Evolutionary conservation across 1,140 invertebrate genomes (phyloP), one percentile per base, ranked within the genome.

Genomic region (Euwallacea fornicatus): DNA sequence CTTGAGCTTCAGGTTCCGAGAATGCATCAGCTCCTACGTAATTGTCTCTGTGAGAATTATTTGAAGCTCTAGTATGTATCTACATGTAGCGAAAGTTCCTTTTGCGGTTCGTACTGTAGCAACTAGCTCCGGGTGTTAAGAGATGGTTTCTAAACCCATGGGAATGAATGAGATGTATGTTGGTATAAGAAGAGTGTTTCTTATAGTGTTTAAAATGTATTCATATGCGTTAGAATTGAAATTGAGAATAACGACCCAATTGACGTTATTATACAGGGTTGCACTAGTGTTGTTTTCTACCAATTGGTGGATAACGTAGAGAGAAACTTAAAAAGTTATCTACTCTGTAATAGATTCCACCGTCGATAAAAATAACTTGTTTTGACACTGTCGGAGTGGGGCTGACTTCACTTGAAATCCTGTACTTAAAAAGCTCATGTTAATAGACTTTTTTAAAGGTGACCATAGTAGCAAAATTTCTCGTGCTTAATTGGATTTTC

Each of bases 211-310:
- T 61, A 87, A 85, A 2, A 87, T 85, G 75, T 87, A 91, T 73
- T 87, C 86, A 75, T 91, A 91, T 8, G 91, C 91, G 77, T 93
- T 91, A 0, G 91, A 89, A 80, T 93, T 93, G n/a, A 87, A 75
- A 16, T 88, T 79, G 0, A 91, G 91, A 42, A 92, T 74, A 66
- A 94, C 87, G 76, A 89, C 86, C 87, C 88, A 88, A 74, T 89
- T 86, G 59, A 87, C 83, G 43, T 83, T 78, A 21, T 85, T 76
- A 33, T 87, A 74, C 6, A 86, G 70, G 7, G 79, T 21, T 42
- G 66, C 68, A 44, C 82, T 79, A 6, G 15, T 50, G 6, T 80
- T 77, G 7, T 85, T 85, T 60, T 85, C 78, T 11, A 87, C 81
- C 56, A 88, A 76, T 79, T 88, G 81, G 73, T 87, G 81, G 74